Percentiles rank a stretch among this genome's conserved stretches.
Evolutionary conservation across 2,797 vertebrate genomes (phyloP).

Genomic region (Ctenosaura bakeri): DNA sequence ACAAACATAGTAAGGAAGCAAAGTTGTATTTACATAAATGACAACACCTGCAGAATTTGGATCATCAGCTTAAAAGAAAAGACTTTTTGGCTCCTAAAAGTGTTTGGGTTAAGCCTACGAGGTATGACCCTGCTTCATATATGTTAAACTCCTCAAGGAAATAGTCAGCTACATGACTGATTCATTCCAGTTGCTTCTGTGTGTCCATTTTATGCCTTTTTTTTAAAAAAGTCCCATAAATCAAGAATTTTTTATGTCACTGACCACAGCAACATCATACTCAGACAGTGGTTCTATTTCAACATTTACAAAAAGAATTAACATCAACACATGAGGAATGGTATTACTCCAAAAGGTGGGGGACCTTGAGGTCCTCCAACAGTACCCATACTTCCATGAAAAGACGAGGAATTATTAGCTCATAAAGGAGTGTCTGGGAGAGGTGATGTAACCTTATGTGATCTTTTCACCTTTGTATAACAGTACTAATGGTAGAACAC

Average conservation of each 20-base stretch:
- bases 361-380: no score
- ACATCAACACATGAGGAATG: no score
- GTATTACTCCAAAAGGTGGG: no score
- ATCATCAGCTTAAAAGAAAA: not conserved
- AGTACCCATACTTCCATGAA: no score
- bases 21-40: not conserved
- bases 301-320: no score
- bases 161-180: not conserved
- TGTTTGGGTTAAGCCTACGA: not conserved
- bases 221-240: not conserved
- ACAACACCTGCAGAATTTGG: not conserved
- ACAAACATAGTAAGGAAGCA: not conserved
- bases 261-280: not conserved
- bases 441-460: no score
- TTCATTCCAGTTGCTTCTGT: not conserved
- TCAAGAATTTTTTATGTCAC: not conserved
- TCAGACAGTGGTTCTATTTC: no score
- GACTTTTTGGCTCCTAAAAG: not conserved
- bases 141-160: not conserved
- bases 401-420: no score
- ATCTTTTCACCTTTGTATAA: no score
- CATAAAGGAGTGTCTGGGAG: no score
- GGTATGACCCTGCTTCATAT: not conserved
- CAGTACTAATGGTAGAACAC: no score
- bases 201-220: not conserved